phyloP scores from a whole-genome alignment of 2,797 vertebrate genomes.

The Acipenser transmontanus region DNA sequence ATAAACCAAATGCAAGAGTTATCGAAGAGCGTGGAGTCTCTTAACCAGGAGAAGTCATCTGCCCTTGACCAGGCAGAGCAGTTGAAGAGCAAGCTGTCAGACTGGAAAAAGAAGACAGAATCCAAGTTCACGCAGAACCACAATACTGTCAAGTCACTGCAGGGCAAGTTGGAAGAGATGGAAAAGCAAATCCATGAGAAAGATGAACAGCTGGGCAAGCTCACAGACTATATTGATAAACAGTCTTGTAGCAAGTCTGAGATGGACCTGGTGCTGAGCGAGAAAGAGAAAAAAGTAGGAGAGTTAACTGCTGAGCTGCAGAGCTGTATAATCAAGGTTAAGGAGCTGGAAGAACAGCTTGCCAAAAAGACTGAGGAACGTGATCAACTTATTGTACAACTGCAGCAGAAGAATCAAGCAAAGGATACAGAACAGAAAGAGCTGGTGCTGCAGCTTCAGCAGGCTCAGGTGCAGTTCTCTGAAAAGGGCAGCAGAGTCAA shows the following conservation, averaged over 20 bases:
- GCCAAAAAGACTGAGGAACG: slow-evolving; percentile 65
- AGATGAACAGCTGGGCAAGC: slow-evolving; percentile 60
- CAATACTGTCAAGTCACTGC: slow-evolving; percentile 66
- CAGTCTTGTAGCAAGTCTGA: slow-evolving; percentile 73
- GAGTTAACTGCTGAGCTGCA: slow-evolving; percentile 70
- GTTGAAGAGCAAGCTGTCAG: slow-evolving; percentile 65
- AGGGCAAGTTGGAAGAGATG: slow-evolving; percentile 62
- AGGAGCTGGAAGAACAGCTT: slow-evolving; percentile 69
- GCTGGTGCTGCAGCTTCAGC: slow-evolving; percentile 63
- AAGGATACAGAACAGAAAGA: slow-evolving; percentile 61
- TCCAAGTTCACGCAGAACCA: slow-evolving; percentile 62
- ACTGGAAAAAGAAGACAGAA: slow-evolving; percentile 75
- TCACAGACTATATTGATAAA: slow-evolving; percentile 69
- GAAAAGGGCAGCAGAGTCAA: slow-evolving; percentile 59
- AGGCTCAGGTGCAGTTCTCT: slow-evolving; percentile 53
- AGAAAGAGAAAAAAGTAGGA: slow-evolving; percentile 69
- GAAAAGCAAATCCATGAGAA: slow-evolving; percentile 64
- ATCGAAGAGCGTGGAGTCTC: slow-evolving; percentile 45
- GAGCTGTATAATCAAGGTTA: slow-evolving; percentile 52
- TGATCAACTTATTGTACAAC: slow-evolving; percentile 57
- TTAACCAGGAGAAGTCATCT: slow-evolving; percentile 69
- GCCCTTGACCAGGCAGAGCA: slow-evolving; percentile 64
- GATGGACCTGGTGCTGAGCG: slow-evolving; percentile 71
- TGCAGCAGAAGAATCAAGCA: slow-evolving; percentile 56
- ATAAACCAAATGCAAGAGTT: slow-evolving; percentile 59